phyloP scores from a whole-genome alignment of 2,113 vertebrate species.

The Promerops cafer region DNA sequence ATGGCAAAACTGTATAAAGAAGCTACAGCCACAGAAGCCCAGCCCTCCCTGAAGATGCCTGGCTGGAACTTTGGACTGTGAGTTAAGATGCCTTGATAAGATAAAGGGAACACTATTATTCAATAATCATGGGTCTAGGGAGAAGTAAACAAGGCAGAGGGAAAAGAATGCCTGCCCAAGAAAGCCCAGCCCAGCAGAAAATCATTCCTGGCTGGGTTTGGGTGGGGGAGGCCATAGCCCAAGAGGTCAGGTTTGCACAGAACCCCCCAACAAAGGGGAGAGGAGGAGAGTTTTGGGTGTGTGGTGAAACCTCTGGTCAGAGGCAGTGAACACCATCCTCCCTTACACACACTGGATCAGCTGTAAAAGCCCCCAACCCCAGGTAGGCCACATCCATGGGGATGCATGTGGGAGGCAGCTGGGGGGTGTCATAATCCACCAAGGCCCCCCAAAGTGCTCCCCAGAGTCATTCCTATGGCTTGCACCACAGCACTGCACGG shows the following conservation, averaged over 20 bases:
- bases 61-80: neutral
- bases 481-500: neutral
- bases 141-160: neutral
- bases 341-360: neutral
- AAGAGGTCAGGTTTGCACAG: neutral
- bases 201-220: neutral
- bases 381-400: neutral
- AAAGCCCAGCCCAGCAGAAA: neutral
- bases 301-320: neutral
- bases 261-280: neutral
- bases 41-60: neutral
- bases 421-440: neutral
- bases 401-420: neutral
- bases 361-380: neutral
- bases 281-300: neutral
- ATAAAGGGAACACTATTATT: neutral
- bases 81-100: neutral
- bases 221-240: neutral
- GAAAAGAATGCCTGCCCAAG: neutral
- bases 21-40: neutral
- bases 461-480: neutral
- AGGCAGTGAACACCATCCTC: neutral
- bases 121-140: neutral
- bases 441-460: neutral
- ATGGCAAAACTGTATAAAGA: neutral